These are phyloP conservation scores for Pelodiscus sinensis DNA, from an alignment of 2,113 vertebrate genomes.

Conservation along the genomic window DNA sequence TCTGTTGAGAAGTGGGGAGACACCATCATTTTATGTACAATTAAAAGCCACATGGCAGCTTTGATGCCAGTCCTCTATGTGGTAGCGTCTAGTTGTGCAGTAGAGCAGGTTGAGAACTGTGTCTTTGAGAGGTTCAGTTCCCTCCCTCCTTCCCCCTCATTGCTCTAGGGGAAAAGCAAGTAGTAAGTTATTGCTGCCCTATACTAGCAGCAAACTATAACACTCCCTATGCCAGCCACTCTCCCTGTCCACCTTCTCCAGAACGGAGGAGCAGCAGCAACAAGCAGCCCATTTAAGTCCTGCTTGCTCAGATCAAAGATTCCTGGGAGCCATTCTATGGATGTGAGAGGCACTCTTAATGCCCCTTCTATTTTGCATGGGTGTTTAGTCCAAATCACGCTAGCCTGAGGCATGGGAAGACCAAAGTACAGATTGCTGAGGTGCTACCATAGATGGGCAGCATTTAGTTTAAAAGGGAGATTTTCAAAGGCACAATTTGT, in stretches of 20 bases:
- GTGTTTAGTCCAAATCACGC: neutral
- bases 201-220: neutral
- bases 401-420: neutral
- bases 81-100: neutral
- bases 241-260: neutral
- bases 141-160: neutral
- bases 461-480: neutral
- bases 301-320: neutral
- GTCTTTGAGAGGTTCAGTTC: neutral
- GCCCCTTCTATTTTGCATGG: neutral
- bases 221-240: neutral
- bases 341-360: neutral
- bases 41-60: neutral
- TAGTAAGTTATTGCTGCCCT: neutral
- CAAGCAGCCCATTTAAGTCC: neutral
- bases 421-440: neutral
- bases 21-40: neutral
- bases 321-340: neutral
- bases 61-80: neutral
- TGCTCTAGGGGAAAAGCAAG: neutral
- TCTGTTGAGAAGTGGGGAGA: neutral
- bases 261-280: neutral
- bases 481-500: neutral
- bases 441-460: neutral
- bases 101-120: neutral